Percentiles rank a stretch among this genome's conserved stretches.
Evolutionary conservation across 2,797 vertebrate genomes (phyloP).

Genomic region (Falco berigora): DNA sequence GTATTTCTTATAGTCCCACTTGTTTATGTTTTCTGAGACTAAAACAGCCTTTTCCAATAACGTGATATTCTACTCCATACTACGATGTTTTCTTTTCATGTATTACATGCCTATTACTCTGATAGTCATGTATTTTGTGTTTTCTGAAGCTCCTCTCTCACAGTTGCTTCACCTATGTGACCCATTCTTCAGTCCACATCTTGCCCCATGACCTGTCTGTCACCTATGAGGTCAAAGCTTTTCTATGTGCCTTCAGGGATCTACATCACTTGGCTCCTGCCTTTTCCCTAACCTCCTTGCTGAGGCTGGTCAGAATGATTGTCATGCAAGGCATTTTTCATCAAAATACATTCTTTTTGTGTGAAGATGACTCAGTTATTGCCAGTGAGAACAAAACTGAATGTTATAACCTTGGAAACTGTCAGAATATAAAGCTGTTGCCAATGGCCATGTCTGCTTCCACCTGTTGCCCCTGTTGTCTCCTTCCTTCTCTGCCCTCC

Average conservation of each 20-base stretch:
- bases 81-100: neutral
- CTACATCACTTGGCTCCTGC: neutral
- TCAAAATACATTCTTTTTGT: neutral
- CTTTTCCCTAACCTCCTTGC: neutral
- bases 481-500: neutral
- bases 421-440: neutral
- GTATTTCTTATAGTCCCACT: neutral
- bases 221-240: neutral
- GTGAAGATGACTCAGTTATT: neutral
- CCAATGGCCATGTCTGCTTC: neutral
- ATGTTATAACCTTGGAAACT: neutral
- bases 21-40: neutral
- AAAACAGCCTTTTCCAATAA: neutral
- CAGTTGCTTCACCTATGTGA: neutral
- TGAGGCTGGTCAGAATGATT: neutral
- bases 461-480: neutral
- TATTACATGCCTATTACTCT: neutral
- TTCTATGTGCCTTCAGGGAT: neutral
- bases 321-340: neutral
- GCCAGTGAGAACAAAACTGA: neutral
- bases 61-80: neutral
- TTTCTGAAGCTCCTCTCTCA: neutral
- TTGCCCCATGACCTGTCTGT: accelerated
- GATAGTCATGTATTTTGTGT: neutral
- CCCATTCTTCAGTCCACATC: neutral